Evolutionary conservation across 2,888 invertebrate genomes (phyloP).

Genomic region (Rhamphomyia laevipes): DNA sequence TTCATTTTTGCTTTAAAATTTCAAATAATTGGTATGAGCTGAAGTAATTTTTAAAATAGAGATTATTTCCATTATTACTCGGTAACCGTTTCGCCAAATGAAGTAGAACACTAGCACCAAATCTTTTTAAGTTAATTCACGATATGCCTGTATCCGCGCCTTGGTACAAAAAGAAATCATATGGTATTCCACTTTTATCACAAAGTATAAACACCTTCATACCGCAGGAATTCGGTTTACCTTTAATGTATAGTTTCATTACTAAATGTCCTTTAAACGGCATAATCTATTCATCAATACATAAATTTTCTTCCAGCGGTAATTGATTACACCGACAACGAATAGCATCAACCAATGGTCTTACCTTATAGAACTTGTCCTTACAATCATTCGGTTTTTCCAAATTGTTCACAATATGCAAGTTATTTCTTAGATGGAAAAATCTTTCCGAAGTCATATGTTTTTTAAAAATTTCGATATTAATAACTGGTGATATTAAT

Average conservation of each 20-base stretch:
- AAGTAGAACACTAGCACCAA: background rate
- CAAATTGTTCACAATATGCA: background rate
- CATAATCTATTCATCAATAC: too few species aligned
- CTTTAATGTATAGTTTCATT: background rate
- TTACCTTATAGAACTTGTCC: too few species aligned
- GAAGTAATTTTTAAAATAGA: constrained; percentile 4
- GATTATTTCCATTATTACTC: background rate
- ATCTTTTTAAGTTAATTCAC: background rate
- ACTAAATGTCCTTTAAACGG: too few species aligned
- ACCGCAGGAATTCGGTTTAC: background rate
- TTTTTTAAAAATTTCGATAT: background rate
- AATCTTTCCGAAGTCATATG: background rate
- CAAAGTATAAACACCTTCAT: background rate
- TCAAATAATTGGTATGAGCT: background rate
- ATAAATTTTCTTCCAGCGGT: too few species aligned
- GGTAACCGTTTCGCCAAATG: constrained; percentile 1
- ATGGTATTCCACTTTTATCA: too few species aligned
- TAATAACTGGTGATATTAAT: background rate
- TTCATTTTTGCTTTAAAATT: background rate
- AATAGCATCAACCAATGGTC: too few species aligned
- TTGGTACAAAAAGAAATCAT: too few species aligned
- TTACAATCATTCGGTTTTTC: too few species aligned
- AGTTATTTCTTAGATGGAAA: background rate
- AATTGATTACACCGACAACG: too few species aligned
- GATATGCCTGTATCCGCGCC: background rate